These are phyloP conservation scores for Glossosoma conforme DNA, from an alignment of 1,140 invertebrate species.

Conservation along the genomic window DNA sequence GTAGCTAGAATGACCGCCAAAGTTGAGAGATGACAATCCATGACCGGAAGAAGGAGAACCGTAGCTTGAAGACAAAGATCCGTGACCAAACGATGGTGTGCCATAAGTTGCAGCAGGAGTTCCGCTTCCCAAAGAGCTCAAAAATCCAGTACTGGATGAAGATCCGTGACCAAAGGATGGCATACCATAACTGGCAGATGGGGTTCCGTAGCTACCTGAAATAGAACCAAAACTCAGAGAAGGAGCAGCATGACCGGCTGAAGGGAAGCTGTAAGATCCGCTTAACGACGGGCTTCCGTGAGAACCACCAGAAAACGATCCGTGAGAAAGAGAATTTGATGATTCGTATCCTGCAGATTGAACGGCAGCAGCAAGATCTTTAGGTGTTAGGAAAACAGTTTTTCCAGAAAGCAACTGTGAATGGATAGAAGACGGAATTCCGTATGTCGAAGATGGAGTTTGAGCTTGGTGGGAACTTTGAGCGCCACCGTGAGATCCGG, in stretches of 20 bases:
- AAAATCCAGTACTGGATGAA: background rate
- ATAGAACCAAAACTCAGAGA: constrained; percentile 21
- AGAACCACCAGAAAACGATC: constrained; percentile 9
- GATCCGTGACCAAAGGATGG: constrained; percentile 14
- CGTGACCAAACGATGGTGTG: constrained; percentile 5
- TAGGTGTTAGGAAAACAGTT: constrained; percentile 20
- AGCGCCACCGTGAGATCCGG: constrained; percentile 8
- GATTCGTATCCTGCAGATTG: constrained; percentile 14
- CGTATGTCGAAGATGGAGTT: constrained; percentile 12
- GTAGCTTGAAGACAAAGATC: constrained; percentile 3
- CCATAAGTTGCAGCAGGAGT: constrained; percentile 2
- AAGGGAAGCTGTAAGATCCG: constrained; percentile 26
- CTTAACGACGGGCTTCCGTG: constrained; percentile 26
- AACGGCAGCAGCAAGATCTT: constrained; percentile 8
- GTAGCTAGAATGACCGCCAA: too few relatives aligned
- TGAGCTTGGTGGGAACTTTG: constrained; percentile 9
- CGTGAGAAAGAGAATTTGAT: constrained; percentile 1
- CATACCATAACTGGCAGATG: constrained; percentile 10
- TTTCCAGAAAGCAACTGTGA: constrained; percentile 13
- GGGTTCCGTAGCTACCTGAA: constrained; percentile 6
- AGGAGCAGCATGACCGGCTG: constrained; percentile 27
- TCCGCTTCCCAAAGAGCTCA: constrained; percentile 1
- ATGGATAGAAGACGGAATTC: constrained; percentile 8
- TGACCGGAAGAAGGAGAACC: constrained; percentile 7
- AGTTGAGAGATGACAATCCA: constrained; percentile 4